phyloP scores from a whole-genome alignment of 2,888 invertebrate species.

The Beris chalybata region DNA sequence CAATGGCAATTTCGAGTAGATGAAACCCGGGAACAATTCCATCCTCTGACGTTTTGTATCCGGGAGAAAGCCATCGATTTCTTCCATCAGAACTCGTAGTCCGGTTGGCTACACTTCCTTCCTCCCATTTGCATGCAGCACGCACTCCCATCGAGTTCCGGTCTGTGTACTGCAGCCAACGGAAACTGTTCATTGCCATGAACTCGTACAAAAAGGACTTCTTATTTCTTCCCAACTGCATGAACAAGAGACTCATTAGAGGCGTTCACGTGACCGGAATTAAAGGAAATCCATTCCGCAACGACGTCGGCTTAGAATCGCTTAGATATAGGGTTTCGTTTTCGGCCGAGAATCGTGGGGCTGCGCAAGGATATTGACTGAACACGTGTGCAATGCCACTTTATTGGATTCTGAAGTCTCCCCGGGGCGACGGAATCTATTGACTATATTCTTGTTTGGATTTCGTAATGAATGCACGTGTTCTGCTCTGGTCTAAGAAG shows the following conservation, averaged over 20 bases:
- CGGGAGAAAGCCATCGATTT: conserved; percentile 21
- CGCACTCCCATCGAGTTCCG: conserved; percentile 25
- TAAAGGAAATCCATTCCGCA: conserved; percentile 36
- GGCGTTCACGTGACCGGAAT: conserved; percentile 39
- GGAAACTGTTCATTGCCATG: conserved; percentile 13
- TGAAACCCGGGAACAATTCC: conserved; percentile 2
- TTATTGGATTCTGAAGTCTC: conserved; percentile 30
- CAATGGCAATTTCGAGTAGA: conserved; percentile 16
- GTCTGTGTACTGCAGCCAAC: conserved; percentile 17
- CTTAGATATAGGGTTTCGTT: conserved; percentile 7
- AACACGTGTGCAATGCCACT: conserved; percentile 26
- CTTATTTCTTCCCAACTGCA: too few relatives aligned
- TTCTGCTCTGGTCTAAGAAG: neutral
- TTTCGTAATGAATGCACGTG: conserved; percentile 27
- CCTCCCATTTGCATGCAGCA: conserved; percentile 23
- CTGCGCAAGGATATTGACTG: conserved; percentile 21
- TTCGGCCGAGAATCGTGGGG: neutral
- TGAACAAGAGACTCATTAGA: conserved; percentile 30
- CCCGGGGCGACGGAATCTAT: conserved; percentile 15
- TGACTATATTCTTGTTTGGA: conserved; percentile 18
- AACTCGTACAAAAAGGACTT: conserved; percentile 12
- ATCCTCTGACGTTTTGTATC: conserved; percentile 13
- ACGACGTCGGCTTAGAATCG: conserved; percentile 19
- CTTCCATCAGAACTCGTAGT: neutral
- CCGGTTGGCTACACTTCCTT: neutral